Percentiles rank a stretch among this genome's conserved stretches.
Conservation (phyloP, 1,140 invertebrate species). For the Gryllus bimaculatus region DNA sequence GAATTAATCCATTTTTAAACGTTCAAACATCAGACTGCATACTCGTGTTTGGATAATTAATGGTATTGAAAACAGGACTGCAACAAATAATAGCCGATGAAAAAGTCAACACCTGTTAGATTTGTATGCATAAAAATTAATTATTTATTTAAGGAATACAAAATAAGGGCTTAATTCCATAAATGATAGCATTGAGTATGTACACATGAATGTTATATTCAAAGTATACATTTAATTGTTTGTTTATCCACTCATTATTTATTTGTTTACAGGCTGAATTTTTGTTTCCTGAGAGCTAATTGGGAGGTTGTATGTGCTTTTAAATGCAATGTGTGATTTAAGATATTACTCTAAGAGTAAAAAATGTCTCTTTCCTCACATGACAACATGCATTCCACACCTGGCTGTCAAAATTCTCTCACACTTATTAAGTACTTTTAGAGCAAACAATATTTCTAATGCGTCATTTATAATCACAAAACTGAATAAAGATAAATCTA, state of each 20-base stretch:
- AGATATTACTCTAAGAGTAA: not conserved
- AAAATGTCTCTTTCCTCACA: no score
- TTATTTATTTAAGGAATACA: not conserved
- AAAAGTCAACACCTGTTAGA: conserved; percentile 1
- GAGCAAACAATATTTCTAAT: no score
- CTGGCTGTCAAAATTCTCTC: no score
- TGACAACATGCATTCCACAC: no score
- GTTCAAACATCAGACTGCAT: not conserved
- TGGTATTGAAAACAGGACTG: not conserved
- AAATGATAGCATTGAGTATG: not conserved
- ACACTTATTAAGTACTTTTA: no score
- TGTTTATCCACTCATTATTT: not conserved
- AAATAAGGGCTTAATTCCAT: not conserved
- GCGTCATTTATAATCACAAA: no score
- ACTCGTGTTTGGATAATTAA: not conserved
- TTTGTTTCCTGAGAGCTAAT: not conserved
- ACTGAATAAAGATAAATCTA: no score
- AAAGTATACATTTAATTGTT: not conserved
- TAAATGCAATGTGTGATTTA: not conserved
- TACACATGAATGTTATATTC: not conserved
- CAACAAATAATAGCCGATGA: not conserved
- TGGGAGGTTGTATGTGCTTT: not conserved
- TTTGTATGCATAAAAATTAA: conserved; percentile 2
- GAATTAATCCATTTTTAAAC: not conserved
- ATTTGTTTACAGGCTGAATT: not conserved